Percentiles rank a stretch among this genome's conserved stretches.
These are phyloP conservation scores for Sinodicranocentrus sp. DNA, from an alignment of 2,888 invertebrate species.

Conservation along the genomic window DNA sequence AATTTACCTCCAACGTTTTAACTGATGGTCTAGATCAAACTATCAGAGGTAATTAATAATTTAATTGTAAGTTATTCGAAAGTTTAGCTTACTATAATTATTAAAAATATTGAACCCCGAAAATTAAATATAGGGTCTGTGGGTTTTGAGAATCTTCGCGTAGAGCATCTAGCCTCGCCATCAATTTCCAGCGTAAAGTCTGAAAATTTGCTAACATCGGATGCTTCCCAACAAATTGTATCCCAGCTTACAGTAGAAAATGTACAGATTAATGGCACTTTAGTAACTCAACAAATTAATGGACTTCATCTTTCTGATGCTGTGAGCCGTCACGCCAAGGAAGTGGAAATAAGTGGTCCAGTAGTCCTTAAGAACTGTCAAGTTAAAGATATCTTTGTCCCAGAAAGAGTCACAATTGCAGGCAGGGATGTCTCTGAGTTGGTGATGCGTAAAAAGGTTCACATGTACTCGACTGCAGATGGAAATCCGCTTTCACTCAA, in stretches of 20 bases:
- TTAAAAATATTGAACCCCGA: too few species aligned
- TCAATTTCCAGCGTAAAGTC: constrained; percentile 60
- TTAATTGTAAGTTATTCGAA: too few species aligned
- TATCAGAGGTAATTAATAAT: constrained; percentile 71
- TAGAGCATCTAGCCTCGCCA: constrained; percentile 37
- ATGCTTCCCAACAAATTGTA: constrained; percentile 35
- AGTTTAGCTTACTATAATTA: too few species aligned
- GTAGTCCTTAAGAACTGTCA: constrained; percentile 53
- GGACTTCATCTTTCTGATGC: constrained; percentile 38
- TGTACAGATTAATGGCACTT: constrained; percentile 14
- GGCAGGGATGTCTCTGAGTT: constrained; percentile 63
- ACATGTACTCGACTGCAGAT: constrained; percentile 56
- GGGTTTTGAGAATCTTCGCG: constrained; percentile 36
- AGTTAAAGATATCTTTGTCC: constrained; percentile 51
- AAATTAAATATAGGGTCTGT: too few species aligned
- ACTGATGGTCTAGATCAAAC: constrained; percentile 62
- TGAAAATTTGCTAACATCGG: constrained; percentile 43
- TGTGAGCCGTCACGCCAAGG: constrained; percentile 33
- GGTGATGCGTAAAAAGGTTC: constrained; percentile 50
- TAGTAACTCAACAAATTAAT: constrained; percentile 33
- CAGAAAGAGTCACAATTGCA: constrained; percentile 43
- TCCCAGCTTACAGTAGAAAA: constrained; percentile 30
- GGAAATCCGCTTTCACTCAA: constrained; percentile 17
- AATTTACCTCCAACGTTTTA: constrained; percentile 60
- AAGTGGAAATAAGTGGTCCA: constrained; percentile 62